phyloP scores from a whole-genome alignment of 2,888 invertebrate species.

The Agrenia bidenticulata region DNA sequence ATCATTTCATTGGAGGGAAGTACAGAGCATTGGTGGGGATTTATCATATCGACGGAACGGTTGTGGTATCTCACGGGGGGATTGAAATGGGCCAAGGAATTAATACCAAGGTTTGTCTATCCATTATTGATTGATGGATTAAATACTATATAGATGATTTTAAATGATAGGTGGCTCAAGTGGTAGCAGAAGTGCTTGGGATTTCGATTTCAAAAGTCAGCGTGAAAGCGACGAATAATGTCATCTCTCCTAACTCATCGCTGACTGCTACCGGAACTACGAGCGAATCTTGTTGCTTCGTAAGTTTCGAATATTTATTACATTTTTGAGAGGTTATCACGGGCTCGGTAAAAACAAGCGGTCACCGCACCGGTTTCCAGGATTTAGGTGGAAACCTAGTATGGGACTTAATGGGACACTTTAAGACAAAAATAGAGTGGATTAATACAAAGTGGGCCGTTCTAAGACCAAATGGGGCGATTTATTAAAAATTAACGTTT shows the following conservation, averaged over 20 bases:
- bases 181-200: conserved; percentile 56
- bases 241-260: conserved; percentile 54
- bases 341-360: no score
- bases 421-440: no score
- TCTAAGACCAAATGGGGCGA: no score
- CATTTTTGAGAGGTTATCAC: no score
- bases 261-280: conserved; percentile 55
- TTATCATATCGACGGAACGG: conserved; percentile 57
- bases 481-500: no score
- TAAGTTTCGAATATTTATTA: no score
- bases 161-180: conserved; percentile 57
- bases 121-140: not conserved
- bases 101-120: conserved; percentile 57
- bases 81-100: conserved; percentile 59
- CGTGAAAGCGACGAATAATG: conserved; percentile 55
- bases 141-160: conserved; percentile 37
- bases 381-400: no score
- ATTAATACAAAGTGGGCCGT: no score
- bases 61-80: conserved; percentile 56
- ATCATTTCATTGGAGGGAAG: conserved; percentile 58
- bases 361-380: no score
- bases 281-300: conserved; percentile 55
- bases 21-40: conserved; percentile 67
- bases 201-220: conserved; percentile 56
- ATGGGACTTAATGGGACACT: no score